Percentiles rank a stretch among this genome's conserved stretches.
Conservation (phyloP, 2,888 invertebrate genomes). For the Marasmarcha lunaedactyla region DNA sequence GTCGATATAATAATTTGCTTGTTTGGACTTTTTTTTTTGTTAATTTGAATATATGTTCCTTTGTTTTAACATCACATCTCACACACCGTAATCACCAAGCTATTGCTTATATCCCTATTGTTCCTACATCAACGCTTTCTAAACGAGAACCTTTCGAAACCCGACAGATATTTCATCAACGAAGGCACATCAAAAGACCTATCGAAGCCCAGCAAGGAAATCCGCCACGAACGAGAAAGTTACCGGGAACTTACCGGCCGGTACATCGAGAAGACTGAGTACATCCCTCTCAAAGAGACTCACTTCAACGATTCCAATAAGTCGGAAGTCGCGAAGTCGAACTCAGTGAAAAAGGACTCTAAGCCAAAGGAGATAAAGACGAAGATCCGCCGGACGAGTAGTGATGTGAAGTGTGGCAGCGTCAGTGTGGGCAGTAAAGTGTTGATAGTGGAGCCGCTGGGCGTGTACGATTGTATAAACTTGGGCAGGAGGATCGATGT, state of each 20-base stretch:
- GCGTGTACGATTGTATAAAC: slow-evolving; percentile 92
- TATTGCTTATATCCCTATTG: no score
- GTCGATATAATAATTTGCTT: no score
- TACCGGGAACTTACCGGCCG: slow-evolving; percentile 58
- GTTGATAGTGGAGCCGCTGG: slow-evolving; percentile 53
- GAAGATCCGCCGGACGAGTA: slow-evolving; percentile 50
- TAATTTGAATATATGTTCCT: no score
- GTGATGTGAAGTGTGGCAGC: slow-evolving; percentile 48
- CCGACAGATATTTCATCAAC: slow-evolving; percentile 51
- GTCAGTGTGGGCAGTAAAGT: slow-evolving; percentile 58
- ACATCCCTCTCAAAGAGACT: slow-evolving; percentile 39
- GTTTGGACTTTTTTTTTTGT: no score
- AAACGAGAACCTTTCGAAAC: no score
- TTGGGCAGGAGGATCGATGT: slow-evolving; percentile 91
- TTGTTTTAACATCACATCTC: no score
- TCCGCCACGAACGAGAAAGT: slow-evolving; percentile 57
- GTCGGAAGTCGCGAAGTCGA: slow-evolving; percentile 39
- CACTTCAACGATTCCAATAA: slow-evolving; percentile 45
- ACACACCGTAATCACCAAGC: no score
- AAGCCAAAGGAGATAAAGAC: slow-evolving; percentile 53
- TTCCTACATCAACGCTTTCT: no score
- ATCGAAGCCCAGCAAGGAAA: slow-evolving; percentile 57
- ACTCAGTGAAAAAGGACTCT: slow-evolving; percentile 37
- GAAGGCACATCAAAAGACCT: slow-evolving; percentile 58
- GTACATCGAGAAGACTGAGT: slow-evolving; percentile 53